Evolutionary conservation across 2,888 invertebrate genomes (phyloP).

Genomic region (Orthosia incerta): DNA sequence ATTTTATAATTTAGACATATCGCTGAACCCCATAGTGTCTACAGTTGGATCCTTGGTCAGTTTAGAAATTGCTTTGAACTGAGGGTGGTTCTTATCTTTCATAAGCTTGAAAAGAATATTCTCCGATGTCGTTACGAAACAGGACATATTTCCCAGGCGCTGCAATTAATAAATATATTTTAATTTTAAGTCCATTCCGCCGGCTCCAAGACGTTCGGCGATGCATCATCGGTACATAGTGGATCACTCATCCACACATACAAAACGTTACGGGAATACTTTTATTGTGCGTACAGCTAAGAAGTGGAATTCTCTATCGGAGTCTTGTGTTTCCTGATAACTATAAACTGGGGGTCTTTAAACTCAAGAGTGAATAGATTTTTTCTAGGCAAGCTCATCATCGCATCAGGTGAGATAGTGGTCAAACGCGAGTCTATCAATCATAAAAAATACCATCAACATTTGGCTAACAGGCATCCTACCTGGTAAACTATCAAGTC

Average conservation of each 20-base stretch:
- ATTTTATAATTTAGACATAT: constrained; percentile 12
- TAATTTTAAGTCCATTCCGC: background rate
- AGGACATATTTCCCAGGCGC: constrained; percentile 49
- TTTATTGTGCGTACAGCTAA: too few relatives aligned
- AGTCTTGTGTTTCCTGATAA: too few relatives aligned
- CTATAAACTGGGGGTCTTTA: too few relatives aligned
- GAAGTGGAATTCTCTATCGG: too few relatives aligned
- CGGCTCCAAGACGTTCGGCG: background rate
- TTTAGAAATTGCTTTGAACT: constrained; percentile 27
- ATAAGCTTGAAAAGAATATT: constrained; percentile 32
- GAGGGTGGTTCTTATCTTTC: constrained; percentile 19
- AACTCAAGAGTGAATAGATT: too few relatives aligned
- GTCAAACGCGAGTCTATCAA: too few relatives aligned
- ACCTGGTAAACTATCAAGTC: background rate
- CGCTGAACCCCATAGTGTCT: constrained; percentile 12
- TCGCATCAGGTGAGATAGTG: too few relatives aligned
- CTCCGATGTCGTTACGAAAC: constrained; percentile 46
- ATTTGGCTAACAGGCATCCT: background rate
- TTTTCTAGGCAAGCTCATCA: too few relatives aligned
- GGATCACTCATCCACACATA: background rate
- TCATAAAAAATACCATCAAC: background rate
- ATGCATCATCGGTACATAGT: background rate
- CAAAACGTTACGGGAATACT: too few relatives aligned
- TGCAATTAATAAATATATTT: constrained; percentile 12
- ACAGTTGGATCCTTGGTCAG: constrained; percentile 15